Evolutionary conservation across 1,140 invertebrate genomes (phyloP), one percentile per base, ranked within the genome.

Genomic region (Pissodes strobi): DNA sequence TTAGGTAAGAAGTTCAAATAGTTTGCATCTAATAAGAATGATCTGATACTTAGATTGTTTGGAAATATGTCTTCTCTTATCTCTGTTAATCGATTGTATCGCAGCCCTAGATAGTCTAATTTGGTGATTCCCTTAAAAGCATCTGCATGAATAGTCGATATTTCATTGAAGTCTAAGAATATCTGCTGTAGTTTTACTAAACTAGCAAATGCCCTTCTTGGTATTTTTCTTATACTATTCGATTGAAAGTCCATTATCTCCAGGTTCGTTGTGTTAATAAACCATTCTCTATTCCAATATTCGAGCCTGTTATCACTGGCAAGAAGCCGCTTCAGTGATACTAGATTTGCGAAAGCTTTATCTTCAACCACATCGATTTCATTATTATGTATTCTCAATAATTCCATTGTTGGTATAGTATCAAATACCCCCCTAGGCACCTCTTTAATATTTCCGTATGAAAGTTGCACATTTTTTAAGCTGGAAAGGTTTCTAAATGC

Each of bases 211-310:
- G 68, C 68, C 45, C 37, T 57, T 9, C 51, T 56, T 13, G 65
- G 65, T 12, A 70, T 64, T 17, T 23, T 62, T 51, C 65, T 48
- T 12, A 70, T 64, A 37, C 30, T 21, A 41, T 70, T 70, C 5
- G 6, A 2, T 15, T 61, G 25, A 23, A 70, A 70, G 43, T 68
- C 27, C 37, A 70, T 51, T 13, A 60, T 43, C 53, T 70, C 61
- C 22, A 68, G 10, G 15, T 43, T 45, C 2, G 66, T 59, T 9
- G 55, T 60, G 18, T 64, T 64, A 6, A 27, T 41, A 56, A 70
- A 70, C 68, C 68, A 70, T 49, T 67, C 53, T 13, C 56, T 57
- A n/a, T 65, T 52, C 68, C 68, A 70, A 18, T 60, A 19, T 37
- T 61, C 55, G 4, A 70, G 22, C 13, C 55, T 62, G 27, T 70